Percentiles rank a stretch among this genome's conserved stretches.
Evolutionary conservation across 2,113 vertebrate genomes (phyloP).

Genomic region (Equus quagga): DNA sequence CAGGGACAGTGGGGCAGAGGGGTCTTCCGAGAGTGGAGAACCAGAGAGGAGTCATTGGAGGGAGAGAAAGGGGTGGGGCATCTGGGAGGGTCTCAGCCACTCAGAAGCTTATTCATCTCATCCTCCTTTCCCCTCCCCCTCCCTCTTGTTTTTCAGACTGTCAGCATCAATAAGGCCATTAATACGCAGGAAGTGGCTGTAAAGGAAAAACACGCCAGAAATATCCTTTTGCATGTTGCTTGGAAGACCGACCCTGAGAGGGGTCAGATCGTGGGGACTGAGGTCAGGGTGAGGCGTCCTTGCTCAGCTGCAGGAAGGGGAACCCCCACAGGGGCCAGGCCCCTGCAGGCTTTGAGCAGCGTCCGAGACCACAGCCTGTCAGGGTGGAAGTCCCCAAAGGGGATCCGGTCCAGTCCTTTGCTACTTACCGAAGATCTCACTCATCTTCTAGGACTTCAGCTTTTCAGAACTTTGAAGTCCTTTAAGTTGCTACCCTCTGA

Average conservation of each 20-base stretch:
- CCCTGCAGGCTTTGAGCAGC: neutral
- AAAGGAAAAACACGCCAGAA: slow-evolving; percentile 99
- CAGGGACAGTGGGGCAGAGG: neutral
- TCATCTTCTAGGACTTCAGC: neutral
- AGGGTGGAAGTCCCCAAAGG: neutral
- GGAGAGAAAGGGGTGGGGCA: neutral
- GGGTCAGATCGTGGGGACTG: neutral
- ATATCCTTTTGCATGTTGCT: slow-evolving; percentile 93
- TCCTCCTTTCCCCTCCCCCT: slow-evolving; percentile 26
- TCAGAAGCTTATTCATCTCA: slow-evolving; percentile 62
- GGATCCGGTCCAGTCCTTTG: neutral
- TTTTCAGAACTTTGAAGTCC: neutral
- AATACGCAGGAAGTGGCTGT: slow-evolving; percentile 99
- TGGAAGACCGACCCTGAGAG: neutral
- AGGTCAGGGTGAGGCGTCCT: neutral
- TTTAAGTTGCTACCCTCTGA: neutral
- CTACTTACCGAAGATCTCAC: neutral
- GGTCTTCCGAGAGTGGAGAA: neutral
- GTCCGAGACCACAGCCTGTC: neutral
- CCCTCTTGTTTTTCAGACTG: slow-evolving; percentile 90
- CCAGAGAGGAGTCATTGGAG: neutral
- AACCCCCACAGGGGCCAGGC: neutral
- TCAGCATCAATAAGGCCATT: slow-evolving; percentile 99
- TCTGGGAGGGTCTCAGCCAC: neutral
- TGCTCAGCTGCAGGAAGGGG: neutral